Conservation (phyloP, 2,113 vertebrate genomes). For the Neolamprologus caudopunctatus region DNA sequence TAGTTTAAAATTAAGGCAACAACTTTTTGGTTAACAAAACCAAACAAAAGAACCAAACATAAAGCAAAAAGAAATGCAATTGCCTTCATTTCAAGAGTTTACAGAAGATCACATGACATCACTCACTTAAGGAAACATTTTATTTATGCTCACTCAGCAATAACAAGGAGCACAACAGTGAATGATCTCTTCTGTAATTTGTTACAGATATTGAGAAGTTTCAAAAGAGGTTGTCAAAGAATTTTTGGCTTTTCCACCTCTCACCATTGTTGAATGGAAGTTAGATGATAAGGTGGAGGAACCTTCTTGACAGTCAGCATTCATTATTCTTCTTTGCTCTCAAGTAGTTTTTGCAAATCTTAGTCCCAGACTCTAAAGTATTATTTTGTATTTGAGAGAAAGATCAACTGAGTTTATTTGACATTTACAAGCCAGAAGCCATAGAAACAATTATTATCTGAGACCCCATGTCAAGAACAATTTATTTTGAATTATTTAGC, state of each 20-base stretch:
- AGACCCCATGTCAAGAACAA: not conserved
- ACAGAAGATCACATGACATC: not conserved
- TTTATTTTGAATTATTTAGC: not conserved
- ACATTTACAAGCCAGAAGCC: not conserved
- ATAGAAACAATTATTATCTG: not conserved
- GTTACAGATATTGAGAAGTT: not conserved
- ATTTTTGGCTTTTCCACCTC: not conserved
- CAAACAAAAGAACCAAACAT: not conserved
- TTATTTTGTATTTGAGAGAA: not conserved
- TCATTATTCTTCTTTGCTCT: not conserved
- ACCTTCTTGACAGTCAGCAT: not conserved
- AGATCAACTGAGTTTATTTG: not conserved
- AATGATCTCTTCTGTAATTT: not conserved
- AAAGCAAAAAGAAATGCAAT: not conserved
- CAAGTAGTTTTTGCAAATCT: not conserved
- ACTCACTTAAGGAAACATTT: not conserved
- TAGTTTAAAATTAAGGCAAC: not conserved
- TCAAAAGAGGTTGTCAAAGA: not conserved
- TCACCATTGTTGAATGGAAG: not conserved
- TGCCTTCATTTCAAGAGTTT: not conserved
- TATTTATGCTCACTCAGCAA: not conserved
- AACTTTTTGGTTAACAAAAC: not conserved
- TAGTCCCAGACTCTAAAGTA: not conserved
- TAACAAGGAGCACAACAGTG: rapidly evolving
- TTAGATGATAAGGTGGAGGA: not conserved